Percentiles rank a stretch among this genome's conserved stretches.
phyloP scores from a whole-genome alignment of 2,888 invertebrate species.

The Hypomecis atomaria region DNA sequence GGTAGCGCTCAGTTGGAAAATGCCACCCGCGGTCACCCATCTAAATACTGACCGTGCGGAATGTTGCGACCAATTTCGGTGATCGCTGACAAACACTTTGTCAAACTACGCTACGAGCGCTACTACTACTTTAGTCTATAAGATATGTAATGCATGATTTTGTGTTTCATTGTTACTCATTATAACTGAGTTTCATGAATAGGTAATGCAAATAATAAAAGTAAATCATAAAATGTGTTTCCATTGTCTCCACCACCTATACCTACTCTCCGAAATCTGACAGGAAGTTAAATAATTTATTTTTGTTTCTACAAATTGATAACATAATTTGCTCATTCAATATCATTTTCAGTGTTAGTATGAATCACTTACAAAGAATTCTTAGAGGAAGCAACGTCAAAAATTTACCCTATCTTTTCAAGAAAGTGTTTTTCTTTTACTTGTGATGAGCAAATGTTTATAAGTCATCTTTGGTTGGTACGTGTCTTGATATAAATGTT shows the following conservation, averaged over 20 bases:
- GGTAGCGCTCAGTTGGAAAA: too few relatives aligned
- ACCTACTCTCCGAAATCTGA: slow-evolving; percentile 5
- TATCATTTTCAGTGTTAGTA: neutral
- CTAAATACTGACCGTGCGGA: too few relatives aligned
- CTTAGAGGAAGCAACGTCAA: slow-evolving; percentile 4
- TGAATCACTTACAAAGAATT: slow-evolving; percentile 14
- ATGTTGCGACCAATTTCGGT: too few relatives aligned
- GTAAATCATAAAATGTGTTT: neutral
- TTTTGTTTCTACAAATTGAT: slow-evolving; percentile 24
- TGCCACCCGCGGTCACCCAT: too few relatives aligned
- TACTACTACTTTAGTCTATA: too few relatives aligned
- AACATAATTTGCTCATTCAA: slow-evolving; percentile 12
- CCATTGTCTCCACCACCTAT: neutral
- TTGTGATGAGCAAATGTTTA: neutral
- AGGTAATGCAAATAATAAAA: neutral
- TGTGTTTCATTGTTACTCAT: too few relatives aligned
- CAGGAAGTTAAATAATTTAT: slow-evolving; percentile 20
- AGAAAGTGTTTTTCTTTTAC: neutral
- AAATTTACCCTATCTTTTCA: slow-evolving; percentile 1
- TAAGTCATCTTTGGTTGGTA: neutral
- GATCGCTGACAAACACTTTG: too few relatives aligned
- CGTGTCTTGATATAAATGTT: neutral
- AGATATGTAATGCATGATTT: too few relatives aligned
- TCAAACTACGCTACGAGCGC: too few relatives aligned
- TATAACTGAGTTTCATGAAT: too few relatives aligned